phyloP scores from a whole-genome alignment of 1,140 invertebrate genomes.

The Sinella curviseta region DNA sequence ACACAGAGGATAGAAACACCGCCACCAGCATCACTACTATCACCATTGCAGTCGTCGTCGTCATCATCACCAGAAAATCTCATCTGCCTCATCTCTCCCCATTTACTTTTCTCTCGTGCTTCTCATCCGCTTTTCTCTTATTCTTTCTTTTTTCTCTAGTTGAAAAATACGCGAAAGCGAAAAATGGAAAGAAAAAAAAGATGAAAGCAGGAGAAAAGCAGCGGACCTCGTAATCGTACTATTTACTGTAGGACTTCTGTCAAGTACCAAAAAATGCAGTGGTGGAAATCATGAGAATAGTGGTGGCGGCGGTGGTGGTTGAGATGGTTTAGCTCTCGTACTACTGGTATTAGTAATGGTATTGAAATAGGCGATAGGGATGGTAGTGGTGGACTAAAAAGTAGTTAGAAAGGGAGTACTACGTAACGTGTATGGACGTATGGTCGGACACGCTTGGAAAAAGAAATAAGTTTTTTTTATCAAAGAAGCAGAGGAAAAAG shows the following conservation, averaged over 20 bases:
- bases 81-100: neutral
- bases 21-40: no score
- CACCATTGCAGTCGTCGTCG: no score
- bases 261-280: neutral
- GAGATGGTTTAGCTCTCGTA: no score
- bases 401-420: neutral
- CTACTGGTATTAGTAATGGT: no score
- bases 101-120: neutral
- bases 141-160: no score
- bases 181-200: neutral
- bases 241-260: no score
- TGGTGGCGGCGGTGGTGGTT: no score
- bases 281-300: neutral
- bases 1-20: no score
- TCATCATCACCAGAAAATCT: neutral
- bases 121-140: neutral
- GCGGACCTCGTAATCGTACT: neutral
- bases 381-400: neutral
- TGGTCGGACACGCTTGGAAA: no score
- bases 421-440: no score
- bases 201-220: neutral
- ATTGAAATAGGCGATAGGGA: neutral
- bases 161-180: no score
- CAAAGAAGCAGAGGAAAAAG: neutral
- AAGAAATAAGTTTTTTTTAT: slow-evolving; percentile 10